Conservation (phyloP, 1,140 invertebrate genomes). For the Radopholus similis region DNA sequence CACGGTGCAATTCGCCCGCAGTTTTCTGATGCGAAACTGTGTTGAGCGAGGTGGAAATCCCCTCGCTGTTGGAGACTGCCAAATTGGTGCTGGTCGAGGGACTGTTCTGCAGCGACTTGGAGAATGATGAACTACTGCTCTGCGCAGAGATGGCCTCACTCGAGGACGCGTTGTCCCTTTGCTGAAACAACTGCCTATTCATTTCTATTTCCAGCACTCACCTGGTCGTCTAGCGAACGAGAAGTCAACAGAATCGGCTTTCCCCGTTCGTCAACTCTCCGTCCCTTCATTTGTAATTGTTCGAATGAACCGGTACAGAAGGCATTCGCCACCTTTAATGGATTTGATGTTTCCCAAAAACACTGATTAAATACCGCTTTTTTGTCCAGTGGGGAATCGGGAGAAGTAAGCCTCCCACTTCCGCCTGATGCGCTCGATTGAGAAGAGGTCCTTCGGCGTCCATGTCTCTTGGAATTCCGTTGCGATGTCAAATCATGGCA, state of each 20-base stretch:
- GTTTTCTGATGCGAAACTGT: neutral
- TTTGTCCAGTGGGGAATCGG: constrained; percentile 8
- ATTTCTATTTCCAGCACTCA: too few relatives aligned
- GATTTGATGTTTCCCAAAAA: neutral
- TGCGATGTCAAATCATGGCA: neutral
- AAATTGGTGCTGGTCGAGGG: neutral
- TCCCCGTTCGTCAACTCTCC: neutral
- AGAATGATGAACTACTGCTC: neutral
- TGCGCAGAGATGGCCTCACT: too few relatives aligned
- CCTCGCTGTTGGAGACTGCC: neutral
- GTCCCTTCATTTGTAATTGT: constrained; percentile 7
- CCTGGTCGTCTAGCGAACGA: constrained; percentile 11
- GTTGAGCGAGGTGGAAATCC: neutral
- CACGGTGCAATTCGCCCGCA: constrained; percentile 37
- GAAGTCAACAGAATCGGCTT: constrained; percentile 15
- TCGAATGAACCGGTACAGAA: constrained; percentile 1
- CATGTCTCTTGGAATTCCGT: constrained; percentile 4
- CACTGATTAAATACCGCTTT: constrained; percentile 1
- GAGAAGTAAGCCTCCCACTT: constrained; percentile 7
- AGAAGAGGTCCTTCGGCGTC: constrained; percentile 9
- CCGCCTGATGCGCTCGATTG: neutral
- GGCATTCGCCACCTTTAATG: neutral
- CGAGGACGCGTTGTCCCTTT: neutral
- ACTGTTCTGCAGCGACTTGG: neutral
- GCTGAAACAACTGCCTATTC: too few relatives aligned